These are phyloP conservation scores for Pseudochirops corinnae DNA, from an alignment of 2,797 vertebrate species.

Conservation along the genomic window DNA sequence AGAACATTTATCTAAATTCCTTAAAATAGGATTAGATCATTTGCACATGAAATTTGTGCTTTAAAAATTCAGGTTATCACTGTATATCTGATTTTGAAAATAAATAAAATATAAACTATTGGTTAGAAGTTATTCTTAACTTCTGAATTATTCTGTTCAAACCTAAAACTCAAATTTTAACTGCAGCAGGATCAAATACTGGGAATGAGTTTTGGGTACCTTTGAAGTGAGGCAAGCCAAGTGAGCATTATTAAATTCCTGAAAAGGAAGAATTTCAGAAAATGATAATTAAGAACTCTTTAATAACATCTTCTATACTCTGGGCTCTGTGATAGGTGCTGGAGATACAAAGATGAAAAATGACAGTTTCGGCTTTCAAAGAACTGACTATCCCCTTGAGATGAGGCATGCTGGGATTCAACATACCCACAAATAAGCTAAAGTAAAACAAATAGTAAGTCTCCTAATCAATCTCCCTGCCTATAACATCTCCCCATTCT, in stretches of 20 bases:
- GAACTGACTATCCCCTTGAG: not conserved
- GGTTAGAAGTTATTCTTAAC: not conserved
- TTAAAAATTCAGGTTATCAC: not conserved
- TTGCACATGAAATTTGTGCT: not conserved
- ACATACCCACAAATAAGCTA: not conserved
- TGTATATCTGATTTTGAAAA: not conserved
- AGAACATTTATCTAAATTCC: not conserved
- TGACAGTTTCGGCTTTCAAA: not conserved
- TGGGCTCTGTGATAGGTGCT: not conserved
- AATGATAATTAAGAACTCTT: not conserved
- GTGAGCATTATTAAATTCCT: not conserved
- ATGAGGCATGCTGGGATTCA: not conserved
- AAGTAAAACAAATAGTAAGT: not conserved
- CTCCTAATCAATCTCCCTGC: not conserved
- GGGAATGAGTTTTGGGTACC: not conserved
- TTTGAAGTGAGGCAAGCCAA: not conserved
- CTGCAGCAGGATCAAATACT: not conserved
- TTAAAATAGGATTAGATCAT: not conserved
- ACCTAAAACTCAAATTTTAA: not conserved
- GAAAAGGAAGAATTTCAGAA: not conserved
- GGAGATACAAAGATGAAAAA: not conserved
- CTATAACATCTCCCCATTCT: not conserved
- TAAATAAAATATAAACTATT: not conserved
- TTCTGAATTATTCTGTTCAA: not conserved
- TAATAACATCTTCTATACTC: not conserved